A percentile compares a stretch with the other conserved stretches of the same genome.
phyloP scores from a whole-genome alignment of 1,140 invertebrate genomes.

The Harlomillsia oculata region DNA sequence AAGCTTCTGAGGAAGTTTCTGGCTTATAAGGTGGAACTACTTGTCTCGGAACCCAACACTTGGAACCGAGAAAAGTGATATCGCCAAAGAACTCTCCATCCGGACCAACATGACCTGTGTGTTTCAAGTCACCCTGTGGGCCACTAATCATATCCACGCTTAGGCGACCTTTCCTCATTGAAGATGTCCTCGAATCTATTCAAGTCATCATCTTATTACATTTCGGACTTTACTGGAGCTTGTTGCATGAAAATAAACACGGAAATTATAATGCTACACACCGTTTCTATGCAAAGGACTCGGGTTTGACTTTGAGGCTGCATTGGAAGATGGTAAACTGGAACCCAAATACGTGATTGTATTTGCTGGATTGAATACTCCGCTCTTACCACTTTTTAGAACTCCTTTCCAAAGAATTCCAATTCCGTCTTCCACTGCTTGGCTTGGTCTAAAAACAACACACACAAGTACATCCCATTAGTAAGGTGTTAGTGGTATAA shows the following conservation, averaged over 20 bases:
- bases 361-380: slow-evolving; percentile 79
- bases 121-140: slow-evolving; percentile 92
- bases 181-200: slow-evolving; percentile 27
- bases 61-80: slow-evolving; percentile 68
- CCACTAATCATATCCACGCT: slow-evolving; percentile 89
- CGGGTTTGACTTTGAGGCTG: slow-evolving; percentile 41
- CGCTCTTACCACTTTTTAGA: slow-evolving; percentile 69
- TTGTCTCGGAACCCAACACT: slow-evolving; percentile 58
- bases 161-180: slow-evolving; percentile 47
- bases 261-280: slow-evolving; percentile 30
- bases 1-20: slow-evolving; percentile 9
- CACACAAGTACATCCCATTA: not conserved
- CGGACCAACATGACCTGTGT: slow-evolving; percentile 91
- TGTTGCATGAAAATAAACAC: not conserved
- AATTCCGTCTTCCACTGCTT: slow-evolving; percentile 38
- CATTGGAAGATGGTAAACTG: slow-evolving; percentile 65
- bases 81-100: slow-evolving; percentile 96
- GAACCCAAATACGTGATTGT: slow-evolving; percentile 75
- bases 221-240: no score
- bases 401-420: slow-evolving; percentile 66
- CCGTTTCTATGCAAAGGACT: slow-evolving; percentile 52
- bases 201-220: not conserved
- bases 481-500: no score
- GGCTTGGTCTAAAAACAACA: slow-evolving; percentile 12
- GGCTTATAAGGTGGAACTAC: slow-evolving; percentile 79